Percentiles rank a stretch among this genome's conserved stretches.
These are phyloP conservation scores for Vollenhovia emeryi DNA, from an alignment of 1,140 invertebrate genomes.

Conservation along the genomic window DNA sequence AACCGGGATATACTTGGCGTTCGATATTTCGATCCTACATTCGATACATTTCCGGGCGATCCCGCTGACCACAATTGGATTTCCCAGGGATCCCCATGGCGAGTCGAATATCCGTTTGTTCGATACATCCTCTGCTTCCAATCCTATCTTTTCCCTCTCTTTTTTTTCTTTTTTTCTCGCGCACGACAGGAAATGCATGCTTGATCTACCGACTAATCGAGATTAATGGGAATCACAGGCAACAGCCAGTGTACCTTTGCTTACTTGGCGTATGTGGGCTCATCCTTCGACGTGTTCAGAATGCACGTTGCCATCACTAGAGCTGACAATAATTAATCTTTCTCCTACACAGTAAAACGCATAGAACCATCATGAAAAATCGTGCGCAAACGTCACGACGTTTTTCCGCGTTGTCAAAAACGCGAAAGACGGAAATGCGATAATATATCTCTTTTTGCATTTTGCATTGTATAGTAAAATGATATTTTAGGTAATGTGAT, in stretches of 20 bases:
- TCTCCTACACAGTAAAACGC: not conserved
- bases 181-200: conserved; percentile 28
- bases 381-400: not conserved
- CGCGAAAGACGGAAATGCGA: not conserved
- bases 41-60: conserved; percentile 17
- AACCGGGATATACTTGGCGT: conserved; percentile 16
- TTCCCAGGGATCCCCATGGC: conserved; percentile 13
- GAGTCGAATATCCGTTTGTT: conserved; percentile 37
- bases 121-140: not conserved
- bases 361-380: not conserved
- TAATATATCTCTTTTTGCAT: not conserved
- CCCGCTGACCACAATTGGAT: conserved; percentile 52
- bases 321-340: conserved; percentile 62
- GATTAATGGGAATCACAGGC: conserved; percentile 63
- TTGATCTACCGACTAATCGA: conserved; percentile 67
- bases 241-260: not conserved
- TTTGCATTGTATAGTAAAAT: not conserved
- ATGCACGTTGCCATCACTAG: conserved; percentile 1
- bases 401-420: conserved; percentile 14
- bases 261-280: conserved; percentile 22
- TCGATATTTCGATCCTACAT: conserved; percentile 38
- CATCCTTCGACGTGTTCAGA: conserved; percentile 37
- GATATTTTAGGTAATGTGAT: not conserved
- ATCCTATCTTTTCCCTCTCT: conserved; percentile 5
- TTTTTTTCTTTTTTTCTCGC: conserved; percentile 7